A percentile compares a stretch with the other conserved stretches of the same genome.
Evolutionary conservation across 2,113 vertebrate species (phyloP).

Genomic region (Bucco capensis): DNA sequence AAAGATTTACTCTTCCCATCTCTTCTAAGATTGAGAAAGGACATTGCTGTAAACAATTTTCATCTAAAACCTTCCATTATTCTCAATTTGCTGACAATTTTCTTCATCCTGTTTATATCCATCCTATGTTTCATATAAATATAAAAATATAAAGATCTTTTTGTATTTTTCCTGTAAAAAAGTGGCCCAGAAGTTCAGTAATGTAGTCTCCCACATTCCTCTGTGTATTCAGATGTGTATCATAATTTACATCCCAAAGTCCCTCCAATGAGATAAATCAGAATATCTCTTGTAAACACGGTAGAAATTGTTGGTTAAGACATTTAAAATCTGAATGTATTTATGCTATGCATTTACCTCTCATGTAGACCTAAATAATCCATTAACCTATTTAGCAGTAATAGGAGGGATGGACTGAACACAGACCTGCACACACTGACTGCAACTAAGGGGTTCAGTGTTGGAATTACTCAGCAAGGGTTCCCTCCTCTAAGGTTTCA

Average conservation of each 20-base stretch:
- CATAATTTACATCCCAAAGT: background rate
- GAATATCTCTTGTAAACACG: background rate
- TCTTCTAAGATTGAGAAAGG: background rate
- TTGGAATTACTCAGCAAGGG: background rate
- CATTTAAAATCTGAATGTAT: background rate
- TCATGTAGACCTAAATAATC: background rate
- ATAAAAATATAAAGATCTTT: background rate
- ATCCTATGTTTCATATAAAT: background rate
- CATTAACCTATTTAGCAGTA: background rate
- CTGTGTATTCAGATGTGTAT: background rate
- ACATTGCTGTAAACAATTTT: background rate
- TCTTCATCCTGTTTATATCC: background rate
- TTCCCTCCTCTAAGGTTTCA: background rate
- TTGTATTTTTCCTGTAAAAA: background rate
- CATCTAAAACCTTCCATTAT: conserved; percentile 18
- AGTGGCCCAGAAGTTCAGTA: background rate
- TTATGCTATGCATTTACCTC: background rate
- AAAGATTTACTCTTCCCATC: conserved; percentile 16
- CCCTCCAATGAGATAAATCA: background rate
- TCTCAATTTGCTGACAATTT: background rate
- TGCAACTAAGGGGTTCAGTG: background rate
- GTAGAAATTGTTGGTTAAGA: background rate
- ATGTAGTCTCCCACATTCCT: background rate
- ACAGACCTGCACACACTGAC: background rate
- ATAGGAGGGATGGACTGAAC: background rate